Conservation (phyloP, 2,797 vertebrate species). For the Myotis findleyi region DNA sequence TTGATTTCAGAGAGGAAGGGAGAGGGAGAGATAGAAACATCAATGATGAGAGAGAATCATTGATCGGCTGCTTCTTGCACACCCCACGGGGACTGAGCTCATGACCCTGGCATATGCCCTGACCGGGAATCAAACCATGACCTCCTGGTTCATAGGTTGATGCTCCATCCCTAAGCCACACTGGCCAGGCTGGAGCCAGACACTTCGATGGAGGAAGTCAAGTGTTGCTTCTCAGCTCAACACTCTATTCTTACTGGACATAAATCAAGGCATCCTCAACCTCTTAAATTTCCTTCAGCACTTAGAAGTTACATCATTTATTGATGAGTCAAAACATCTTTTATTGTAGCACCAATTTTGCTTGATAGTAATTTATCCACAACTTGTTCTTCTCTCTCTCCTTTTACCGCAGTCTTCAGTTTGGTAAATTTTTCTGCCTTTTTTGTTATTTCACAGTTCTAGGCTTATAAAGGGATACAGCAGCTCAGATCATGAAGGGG, state of each 20-base stretch:
- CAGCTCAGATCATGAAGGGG: background rate
- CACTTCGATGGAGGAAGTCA: background rate
- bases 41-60: too few relatives aligned
- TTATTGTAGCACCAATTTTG: background rate
- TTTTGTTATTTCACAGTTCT: conserved; percentile 4
- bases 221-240: conserved; percentile 30
- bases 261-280: background rate
- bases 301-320: conserved; percentile 33
- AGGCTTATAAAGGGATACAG: background rate
- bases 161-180: too few relatives aligned
- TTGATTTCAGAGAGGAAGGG: too few relatives aligned
- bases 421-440: conserved; percentile 14
- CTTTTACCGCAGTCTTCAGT: background rate
- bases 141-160: too few relatives aligned
- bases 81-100: too few relatives aligned
- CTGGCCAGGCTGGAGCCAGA: background rate
- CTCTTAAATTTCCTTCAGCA: conserved; percentile 11
- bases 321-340: conserved; percentile 64
- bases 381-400: background rate
- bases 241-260: conserved; percentile 19
- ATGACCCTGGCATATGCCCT: too few relatives aligned
- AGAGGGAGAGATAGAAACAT: too few relatives aligned
- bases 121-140: too few relatives aligned
- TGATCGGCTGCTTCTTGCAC: too few relatives aligned
- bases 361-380: background rate